Evolutionary conservation across 1,140 invertebrate genomes (phyloP).

Genomic region (Bombus sibiricus): DNA sequence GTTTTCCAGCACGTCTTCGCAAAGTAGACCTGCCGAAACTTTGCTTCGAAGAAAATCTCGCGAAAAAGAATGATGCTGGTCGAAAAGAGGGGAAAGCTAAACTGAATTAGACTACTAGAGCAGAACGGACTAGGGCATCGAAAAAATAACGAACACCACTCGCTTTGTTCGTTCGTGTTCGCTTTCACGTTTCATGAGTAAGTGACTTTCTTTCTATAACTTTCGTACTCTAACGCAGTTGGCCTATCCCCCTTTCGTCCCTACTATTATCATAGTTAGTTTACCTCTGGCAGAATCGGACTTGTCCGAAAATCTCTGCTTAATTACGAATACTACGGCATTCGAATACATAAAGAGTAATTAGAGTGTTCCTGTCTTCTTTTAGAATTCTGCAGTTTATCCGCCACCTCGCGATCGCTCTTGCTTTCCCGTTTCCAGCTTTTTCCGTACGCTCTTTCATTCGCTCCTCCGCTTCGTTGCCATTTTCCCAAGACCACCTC

Average conservation of each 20-base stretch:
- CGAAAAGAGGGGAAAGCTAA: not conserved
- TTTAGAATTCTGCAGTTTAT: not conserved
- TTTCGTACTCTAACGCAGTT: not conserved
- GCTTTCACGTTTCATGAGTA: constrained; percentile 4
- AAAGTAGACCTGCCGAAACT: constrained; percentile 22
- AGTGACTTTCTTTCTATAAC: not conserved
- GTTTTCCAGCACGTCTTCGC: not conserved
- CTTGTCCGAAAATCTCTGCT: constrained; percentile 3
- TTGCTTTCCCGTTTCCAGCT: not conserved
- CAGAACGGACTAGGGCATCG: not conserved
- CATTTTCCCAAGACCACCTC: not conserved
- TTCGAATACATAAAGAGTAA: constrained; percentile 6
- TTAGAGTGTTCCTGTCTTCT: constrained; percentile 34
- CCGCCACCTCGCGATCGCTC: not conserved
- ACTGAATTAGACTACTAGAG: constrained; percentile 30
- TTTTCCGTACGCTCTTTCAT: not conserved
- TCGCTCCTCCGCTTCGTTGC: too few species aligned
- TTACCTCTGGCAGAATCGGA: not conserved
- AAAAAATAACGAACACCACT: constrained; percentile 16
- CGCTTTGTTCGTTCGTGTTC: not conserved
- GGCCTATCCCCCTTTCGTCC: not conserved
- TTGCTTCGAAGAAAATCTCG: constrained; percentile 45
- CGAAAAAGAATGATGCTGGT: not conserved
- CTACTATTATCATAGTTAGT: not conserved
- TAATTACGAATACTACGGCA: not conserved